Base-by-base conservation (phyloP, 2,888 invertebrate species). In the Orthosia gothica region DNA sequence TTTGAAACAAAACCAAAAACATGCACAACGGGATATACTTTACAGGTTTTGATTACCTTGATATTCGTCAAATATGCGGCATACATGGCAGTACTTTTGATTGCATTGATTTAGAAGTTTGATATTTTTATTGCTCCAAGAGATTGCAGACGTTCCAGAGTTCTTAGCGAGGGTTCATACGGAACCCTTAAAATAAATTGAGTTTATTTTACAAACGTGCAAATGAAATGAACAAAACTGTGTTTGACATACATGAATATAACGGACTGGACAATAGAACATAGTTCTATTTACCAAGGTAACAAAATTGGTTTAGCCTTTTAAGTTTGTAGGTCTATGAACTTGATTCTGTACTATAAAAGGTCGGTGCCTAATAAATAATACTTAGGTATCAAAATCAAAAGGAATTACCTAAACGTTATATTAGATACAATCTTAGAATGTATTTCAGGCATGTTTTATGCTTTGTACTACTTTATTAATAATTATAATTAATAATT, bases 141-240 rank as follows among this genome's bases (percentile, higher is more conserved):
- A 40, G 40, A 9, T 40, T 40, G 40, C 40, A 40, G 40, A 40
- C 7, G 40, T 40, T 40, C 9, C 40, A 40, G 40, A 40, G 40
- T n/a, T n/a, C n/a, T n/a, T n/a, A n/a, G n/a, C n/a, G n/a, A n/a
- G n/a, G n/a, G n/a, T n/a, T n/a, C n/a, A n/a, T n/a, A n/a, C 9
- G 40, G 9, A n/a, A 40, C 9, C 40, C 9, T 32, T 32, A 59
- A 72, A 72, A 20, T 5, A 20, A 71, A 72, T 50, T 2, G 3
- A 45, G 9, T 75, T 63, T 47, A 61, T 54, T 20, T 63, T 47
- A 49, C 16, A 32, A 47, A 73, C 16, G 15, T 20, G 13, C n/a
- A 47, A 63, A 50, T 50, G 73, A 3, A 52, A 61, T 26, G 32
- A 74, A 45, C 50, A 12, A 18, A 74, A 59, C 23, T 50, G 50